Percentiles rank a stretch among this genome's conserved stretches.
Evolutionary conservation across 1,140 invertebrate genomes (phyloP).

Genomic region (Phymorhynchus buccinoides): DNA sequence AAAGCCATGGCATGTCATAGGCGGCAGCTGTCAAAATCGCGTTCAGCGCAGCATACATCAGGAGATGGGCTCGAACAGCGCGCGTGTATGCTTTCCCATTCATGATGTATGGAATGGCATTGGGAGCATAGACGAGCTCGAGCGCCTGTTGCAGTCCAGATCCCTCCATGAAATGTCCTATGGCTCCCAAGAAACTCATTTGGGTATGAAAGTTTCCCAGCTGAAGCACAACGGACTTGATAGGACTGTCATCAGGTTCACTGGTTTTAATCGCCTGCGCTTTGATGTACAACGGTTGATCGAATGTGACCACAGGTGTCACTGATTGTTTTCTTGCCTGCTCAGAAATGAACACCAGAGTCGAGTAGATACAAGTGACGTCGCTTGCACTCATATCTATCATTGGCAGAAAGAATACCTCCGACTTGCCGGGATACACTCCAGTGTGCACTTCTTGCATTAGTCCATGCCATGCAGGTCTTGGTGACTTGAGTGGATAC

Average conservation of each 20-base stretch:
- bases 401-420: conserved; percentile 55
- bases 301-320: conserved; percentile 58
- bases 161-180: conserved; percentile 46
- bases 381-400: conserved; percentile 60
- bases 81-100: conserved; percentile 70
- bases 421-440: conserved; percentile 47
- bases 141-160: conserved; percentile 53
- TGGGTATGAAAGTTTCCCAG: conserved; percentile 56
- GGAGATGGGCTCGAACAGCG: conserved; percentile 70
- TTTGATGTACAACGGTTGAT: conserved; percentile 61
- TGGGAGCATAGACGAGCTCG: conserved; percentile 54
- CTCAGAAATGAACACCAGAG: conserved; percentile 49
- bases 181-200: conserved; percentile 53
- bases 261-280: conserved; percentile 41
- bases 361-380: conserved; percentile 60
- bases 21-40: conserved; percentile 16
- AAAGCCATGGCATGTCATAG: neutral
- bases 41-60: conserved; percentile 41
- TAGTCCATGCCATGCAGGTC: conserved; percentile 1
- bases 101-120: conserved; percentile 69
- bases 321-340: conserved; percentile 35
- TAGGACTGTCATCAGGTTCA: conserved; percentile 37
- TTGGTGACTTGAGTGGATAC: neutral
- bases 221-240: conserved; percentile 48
- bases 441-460: conserved; percentile 43